phyloP scores from a whole-genome alignment of 2,113 vertebrate genomes.

The Phoenicopterus ruber region DNA sequence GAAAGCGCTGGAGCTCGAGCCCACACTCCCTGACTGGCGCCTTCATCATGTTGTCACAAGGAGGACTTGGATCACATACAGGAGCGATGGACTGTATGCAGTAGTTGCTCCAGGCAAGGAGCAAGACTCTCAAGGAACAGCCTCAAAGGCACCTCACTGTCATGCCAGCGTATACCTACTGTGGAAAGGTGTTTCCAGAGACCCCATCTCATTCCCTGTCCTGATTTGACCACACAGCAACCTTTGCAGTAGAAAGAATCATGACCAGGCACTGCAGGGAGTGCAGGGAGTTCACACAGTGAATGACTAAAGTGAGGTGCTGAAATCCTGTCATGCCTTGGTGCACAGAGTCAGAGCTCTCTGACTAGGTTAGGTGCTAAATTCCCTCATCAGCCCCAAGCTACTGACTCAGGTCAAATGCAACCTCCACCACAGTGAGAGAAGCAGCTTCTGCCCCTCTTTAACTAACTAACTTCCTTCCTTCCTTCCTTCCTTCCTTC shows the following conservation, averaged over 20 bases:
- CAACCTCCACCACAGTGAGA: not conserved
- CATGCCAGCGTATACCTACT: fast-evolving
- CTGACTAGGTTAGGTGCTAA: not conserved
- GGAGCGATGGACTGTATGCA: not conserved
- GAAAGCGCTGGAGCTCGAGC: not conserved
- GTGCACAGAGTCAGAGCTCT: not conserved
- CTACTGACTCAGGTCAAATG: not conserved
- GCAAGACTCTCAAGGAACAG: not conserved
- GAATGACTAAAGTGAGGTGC: not conserved
- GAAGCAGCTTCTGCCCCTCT: not conserved
- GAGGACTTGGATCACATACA: not conserved
- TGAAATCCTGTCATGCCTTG: not conserved
- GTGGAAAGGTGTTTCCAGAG: not conserved
- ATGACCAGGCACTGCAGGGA: not conserved
- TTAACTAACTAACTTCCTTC: not conserved
- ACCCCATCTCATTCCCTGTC: not conserved
- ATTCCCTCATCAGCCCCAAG: not conserved
- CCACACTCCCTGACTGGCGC: not conserved
- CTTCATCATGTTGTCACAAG: not conserved
- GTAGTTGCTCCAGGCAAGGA: not conserved
- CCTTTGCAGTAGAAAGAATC: not conserved
- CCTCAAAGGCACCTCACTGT: not conserved
- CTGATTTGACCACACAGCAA: not conserved
- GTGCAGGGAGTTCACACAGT: not conserved
- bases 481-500: not conserved